Evolutionary conservation across 64 coral and sea anemone species (phyloP).

Genomic region (Anthopleura sola): DNA sequence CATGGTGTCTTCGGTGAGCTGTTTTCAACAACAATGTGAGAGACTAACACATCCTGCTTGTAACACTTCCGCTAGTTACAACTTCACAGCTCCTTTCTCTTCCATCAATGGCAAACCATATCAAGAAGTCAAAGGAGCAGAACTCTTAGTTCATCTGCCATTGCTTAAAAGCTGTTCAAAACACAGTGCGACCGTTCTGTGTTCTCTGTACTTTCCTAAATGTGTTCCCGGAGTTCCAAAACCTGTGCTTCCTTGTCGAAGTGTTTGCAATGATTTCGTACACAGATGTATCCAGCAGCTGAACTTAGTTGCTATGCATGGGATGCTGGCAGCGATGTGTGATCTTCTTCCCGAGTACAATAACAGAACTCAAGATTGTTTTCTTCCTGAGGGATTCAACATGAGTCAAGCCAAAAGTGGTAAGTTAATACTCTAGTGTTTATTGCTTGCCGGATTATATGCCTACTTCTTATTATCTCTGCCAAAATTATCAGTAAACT

Average conservation of each 20-base stretch:
- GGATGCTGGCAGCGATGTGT: slow-evolving; percentile 39
- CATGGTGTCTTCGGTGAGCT: background rate
- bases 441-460: no score
- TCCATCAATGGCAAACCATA: slow-evolving; percentile 35
- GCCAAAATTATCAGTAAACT: no score
- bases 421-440: background rate
- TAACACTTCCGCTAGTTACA: slow-evolving; percentile 7
- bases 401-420: background rate
- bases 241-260: slow-evolving; percentile 50
- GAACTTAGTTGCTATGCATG: background rate
- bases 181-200: slow-evolving; percentile 36
- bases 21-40: background rate
- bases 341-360: slow-evolving; percentile 42
- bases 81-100: slow-evolving; percentile 41
- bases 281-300: slow-evolving; percentile 20
- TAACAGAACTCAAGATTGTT: slow-evolving; percentile 8
- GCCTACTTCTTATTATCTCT: no score
- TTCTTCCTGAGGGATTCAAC: slow-evolving; percentile 21
- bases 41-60: slow-evolving; percentile 9
- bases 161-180: slow-evolving; percentile 7
- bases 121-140: slow-evolving; percentile 38
- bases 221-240: slow-evolving; percentile 18
- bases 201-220: slow-evolving; percentile 51
- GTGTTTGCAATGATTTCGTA: slow-evolving; percentile 57
- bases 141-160: slow-evolving; percentile 9